Evolutionary conservation across 2,797 vertebrate species (phyloP).

Genomic region (Threskiornis aethiopicus): DNA sequence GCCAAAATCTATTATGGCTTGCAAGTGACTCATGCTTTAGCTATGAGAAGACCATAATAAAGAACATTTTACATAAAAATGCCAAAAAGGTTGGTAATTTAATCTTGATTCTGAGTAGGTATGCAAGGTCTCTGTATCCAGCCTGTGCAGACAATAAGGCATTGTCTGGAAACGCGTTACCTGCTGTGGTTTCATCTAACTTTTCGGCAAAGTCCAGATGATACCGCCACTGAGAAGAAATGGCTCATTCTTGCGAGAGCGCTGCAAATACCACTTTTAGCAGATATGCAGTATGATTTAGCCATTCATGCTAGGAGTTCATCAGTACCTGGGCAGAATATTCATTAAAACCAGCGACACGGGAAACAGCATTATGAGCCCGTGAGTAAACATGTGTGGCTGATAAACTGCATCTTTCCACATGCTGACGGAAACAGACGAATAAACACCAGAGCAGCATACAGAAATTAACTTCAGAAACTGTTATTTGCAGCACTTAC

Average conservation of each 20-base stretch:
- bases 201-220: background rate
- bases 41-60: constrained; percentile 74
- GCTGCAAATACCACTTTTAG: background rate
- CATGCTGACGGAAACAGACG: background rate
- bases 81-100: constrained; percentile 73
- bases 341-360: background rate
- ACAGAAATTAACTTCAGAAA: background rate
- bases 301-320: background rate
- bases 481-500: background rate
- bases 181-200: background rate
- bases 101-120: constrained; percentile 63
- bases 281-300: background rate
- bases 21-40: constrained; percentile 76
- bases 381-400: background rate
- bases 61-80: constrained; percentile 75
- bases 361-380: background rate
- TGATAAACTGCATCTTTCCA: background rate
- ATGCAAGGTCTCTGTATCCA: constrained; percentile 2
- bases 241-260: background rate
- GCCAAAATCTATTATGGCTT: constrained; percentile 75
- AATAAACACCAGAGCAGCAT: background rate
- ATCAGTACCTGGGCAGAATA: background rate
- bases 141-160: constrained; percentile 56
- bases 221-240: background rate
- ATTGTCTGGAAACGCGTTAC: constrained; percentile 19